A percentile compares a stretch with the other conserved stretches of the same genome.
Evolutionary conservation across 1,140 invertebrate genomes (phyloP).

Genomic region (Drosophila arawakana): DNA sequence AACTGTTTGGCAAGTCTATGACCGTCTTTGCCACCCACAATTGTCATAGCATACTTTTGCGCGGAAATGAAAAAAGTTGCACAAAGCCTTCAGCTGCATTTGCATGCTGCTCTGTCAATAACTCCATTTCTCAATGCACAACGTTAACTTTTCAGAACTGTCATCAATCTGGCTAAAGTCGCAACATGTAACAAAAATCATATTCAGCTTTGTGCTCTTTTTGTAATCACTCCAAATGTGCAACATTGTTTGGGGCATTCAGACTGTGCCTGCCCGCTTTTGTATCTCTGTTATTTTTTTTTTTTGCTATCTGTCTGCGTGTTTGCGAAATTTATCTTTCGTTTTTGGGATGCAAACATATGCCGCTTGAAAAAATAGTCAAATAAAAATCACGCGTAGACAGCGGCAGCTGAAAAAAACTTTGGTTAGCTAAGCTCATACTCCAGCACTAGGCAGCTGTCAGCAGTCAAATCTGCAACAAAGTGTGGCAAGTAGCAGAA

Average conservation of each 20-base stretch:
- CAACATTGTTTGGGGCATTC: constrained; percentile 17
- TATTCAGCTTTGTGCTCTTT: constrained; percentile 14
- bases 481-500: constrained; percentile 5
- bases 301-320: constrained; percentile 31
- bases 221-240: constrained; percentile 2
- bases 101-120: neutral
- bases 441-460: constrained; percentile 58
- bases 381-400: constrained; percentile 23
- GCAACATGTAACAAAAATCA: constrained; percentile 36
- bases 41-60: neutral
- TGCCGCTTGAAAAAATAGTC: constrained; percentile 53
- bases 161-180: constrained; percentile 45
- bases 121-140: constrained; percentile 1
- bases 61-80: neutral
- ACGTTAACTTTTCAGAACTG: constrained; percentile 36
- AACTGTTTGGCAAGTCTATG: too few species aligned
- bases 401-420: constrained; percentile 33
- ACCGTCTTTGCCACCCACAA: too few species aligned
- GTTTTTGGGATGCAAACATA: constrained; percentile 78
- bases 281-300: neutral
- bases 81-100: neutral
- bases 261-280: constrained; percentile 15
- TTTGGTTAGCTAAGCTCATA: constrained; percentile 29
- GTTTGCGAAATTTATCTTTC: constrained; percentile 76
- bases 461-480: constrained; percentile 74